Evolutionary conservation across 1,140 invertebrate genomes (phyloP), one percentile per base, ranked within the genome.

Genomic region (Limonius californicus): DNA sequence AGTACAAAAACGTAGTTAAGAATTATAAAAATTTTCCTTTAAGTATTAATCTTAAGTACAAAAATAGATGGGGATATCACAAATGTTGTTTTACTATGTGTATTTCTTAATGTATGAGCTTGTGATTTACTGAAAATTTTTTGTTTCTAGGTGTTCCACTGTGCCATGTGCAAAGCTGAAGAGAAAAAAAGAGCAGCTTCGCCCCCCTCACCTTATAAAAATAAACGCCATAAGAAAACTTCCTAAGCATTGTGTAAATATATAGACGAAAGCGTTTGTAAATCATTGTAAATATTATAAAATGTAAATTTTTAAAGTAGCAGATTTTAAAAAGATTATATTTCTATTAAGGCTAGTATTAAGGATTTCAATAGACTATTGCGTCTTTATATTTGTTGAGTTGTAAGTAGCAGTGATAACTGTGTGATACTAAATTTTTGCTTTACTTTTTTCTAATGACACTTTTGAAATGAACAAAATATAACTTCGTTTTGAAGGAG

Each of bases 91-190:
- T n/a, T n/a, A n/a, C n/a, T n/a, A n/a, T n/a, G n/a, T n/a, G n/a
- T n/a, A n/a, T n/a, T n/a, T n/a, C n/a, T n/a, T n/a, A n/a, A n/a
- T n/a, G n/a, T n/a, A n/a, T n/a, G n/a, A n/a, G n/a, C n/a, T n/a
- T n/a, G n/a, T n/a, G n/a, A n/a, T n/a, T n/a, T n/a, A n/a, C n/a
- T n/a, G n/a, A n/a, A n/a, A n/a, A n/a, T n/a, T n/a, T n/a, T n/a
- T n/a, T n/a, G n/a, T n/a, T n/a, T n/a, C n/a, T n/a, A 72, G 70
- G 69, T 72, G 61, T 72, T 72, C 59, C 68, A 69, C 42, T 72
- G 70, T 70, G 68, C 70, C 69, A 70, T 66, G 59, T 72, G 70
- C 58, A 72, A 72, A 60, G 30, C 59, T 39, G 54, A 64, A 55
- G 64, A 69, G 35, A 72, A 70, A 60, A 61, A 68, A 58, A 62